These are phyloP conservation scores for Papilio gigon DNA, from an alignment of 2,888 invertebrate species.

Conservation along the genomic window DNA sequence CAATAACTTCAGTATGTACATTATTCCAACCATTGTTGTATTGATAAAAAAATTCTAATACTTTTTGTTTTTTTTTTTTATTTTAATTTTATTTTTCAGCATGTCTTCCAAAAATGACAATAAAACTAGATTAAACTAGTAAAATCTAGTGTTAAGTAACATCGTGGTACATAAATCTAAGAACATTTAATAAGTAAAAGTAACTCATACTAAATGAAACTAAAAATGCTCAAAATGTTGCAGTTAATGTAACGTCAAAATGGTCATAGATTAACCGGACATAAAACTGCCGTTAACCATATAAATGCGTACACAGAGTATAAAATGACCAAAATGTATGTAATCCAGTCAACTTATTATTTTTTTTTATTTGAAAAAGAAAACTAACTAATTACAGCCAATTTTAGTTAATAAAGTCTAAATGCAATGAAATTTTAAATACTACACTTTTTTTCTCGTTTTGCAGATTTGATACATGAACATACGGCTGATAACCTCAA, in stretches of 20 bases:
- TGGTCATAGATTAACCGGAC: slow-evolving; percentile 5
- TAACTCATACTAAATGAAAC: neutral
- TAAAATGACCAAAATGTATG: neutral
- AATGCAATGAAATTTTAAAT: no score
- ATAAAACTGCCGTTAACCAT: slow-evolving; percentile 1
- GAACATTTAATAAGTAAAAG: neutral
- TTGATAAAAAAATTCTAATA: slow-evolving; percentile 8
- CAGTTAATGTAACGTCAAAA: neutral
- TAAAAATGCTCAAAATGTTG: neutral
- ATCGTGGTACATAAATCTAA: neutral
- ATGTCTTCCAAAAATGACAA: slow-evolving; percentile 38
- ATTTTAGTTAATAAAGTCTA: no score
- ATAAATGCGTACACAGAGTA: neutral
- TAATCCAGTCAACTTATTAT: no score
- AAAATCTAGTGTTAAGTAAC: neutral
- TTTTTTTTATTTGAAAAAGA: no score
- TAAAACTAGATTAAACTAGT: slow-evolving; percentile 15
- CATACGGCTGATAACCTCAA: no score
- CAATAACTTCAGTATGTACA: neutral
- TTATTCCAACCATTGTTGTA: slow-evolving; percentile 19
- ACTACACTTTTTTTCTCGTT: no score
- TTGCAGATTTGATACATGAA: no score
- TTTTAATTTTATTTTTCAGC: neutral
- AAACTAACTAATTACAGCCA: no score
- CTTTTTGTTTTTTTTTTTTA: slow-evolving; percentile 8